Conservation (phyloP, 1,140 invertebrate species). For the Panagrolaimus sp. region DNA sequence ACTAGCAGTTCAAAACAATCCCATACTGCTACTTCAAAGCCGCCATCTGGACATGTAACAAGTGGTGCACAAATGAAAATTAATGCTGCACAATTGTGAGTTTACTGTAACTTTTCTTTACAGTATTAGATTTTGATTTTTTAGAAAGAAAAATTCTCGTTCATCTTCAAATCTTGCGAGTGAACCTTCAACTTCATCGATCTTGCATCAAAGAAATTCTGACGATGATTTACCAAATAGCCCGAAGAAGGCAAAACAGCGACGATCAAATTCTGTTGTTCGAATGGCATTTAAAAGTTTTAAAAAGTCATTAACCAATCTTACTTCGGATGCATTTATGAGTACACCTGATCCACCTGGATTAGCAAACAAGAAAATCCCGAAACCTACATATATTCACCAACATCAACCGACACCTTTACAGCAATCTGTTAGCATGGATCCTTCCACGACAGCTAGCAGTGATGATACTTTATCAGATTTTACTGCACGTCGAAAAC, state of each 20-base stretch:
- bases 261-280: slow-evolving; percentile 13
- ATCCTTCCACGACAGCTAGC: not conserved
- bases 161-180: not conserved
- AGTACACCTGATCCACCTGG: not conserved
- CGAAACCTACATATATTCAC: not conserved
- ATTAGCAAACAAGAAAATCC: slow-evolving; percentile 4
- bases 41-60: no score
- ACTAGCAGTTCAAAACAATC: no score
- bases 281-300: not conserved
- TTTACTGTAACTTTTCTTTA: no score
- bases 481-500: not conserved
- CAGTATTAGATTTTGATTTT: no score
- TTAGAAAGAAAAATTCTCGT: not conserved
- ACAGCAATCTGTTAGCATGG: not conserved
- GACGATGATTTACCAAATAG: not conserved
- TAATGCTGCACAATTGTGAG: no score
- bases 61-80: no score
- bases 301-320: not conserved
- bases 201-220: not conserved
- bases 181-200: no score
- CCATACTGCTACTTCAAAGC: no score
- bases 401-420: not conserved
- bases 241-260: not conserved
- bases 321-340: not conserved
- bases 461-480: not conserved